Base-by-base conservation (phyloP, 2,113 vertebrate genomes). In the Eleginops maclovinus region DNA sequence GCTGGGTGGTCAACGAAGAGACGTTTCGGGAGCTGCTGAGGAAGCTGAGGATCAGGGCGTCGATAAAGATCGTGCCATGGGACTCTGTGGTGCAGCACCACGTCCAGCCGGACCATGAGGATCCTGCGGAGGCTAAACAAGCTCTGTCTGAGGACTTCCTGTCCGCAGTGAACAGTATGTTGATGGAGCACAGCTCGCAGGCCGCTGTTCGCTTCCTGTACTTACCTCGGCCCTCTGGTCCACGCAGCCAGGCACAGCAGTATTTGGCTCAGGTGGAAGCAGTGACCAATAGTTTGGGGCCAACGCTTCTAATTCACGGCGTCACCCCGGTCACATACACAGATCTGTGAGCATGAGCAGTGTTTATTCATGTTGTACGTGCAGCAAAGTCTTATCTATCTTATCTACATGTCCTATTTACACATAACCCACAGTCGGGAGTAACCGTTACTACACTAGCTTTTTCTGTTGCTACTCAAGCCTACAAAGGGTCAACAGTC, bases 251-350 rank as follows among this genome's bases (percentile, higher is more conserved):
- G 19, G 88, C 95, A 0, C 91, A 93, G 72, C 90, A 87, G 49
- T 98, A 96, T 88, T 76, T 98, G 76, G 83, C 91, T 1, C 94
- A 96, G 61, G 77, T 97, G 79, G 96, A 97, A 16, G 87, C 83
- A 0, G 86, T 98, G 71, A 97, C 95, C 44, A 89, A 76, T 0
- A 92, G 90, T 46, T 92, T 98, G 58, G 97, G 96, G 11, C 96
- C 97, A 9, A 96, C 96, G 0, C 92, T 98, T 12, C 87, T 97
- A 43, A 95, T 97, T 73, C 97, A 98, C 0, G 97, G 97, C 0
- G 89, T 98, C 84, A 97, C 96, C 4, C 95, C 95, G 0, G 97
- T 98, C 68, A 98, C 97, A 4, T 98, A 95, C 85, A 98, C 97
- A n/a, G 97, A 96, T n/a, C 94, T 98, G 62, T 98, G 90, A 96